Evolutionary conservation across 2,797 vertebrate species (phyloP).

Genomic region (Gymnocypris eckloni): DNA sequence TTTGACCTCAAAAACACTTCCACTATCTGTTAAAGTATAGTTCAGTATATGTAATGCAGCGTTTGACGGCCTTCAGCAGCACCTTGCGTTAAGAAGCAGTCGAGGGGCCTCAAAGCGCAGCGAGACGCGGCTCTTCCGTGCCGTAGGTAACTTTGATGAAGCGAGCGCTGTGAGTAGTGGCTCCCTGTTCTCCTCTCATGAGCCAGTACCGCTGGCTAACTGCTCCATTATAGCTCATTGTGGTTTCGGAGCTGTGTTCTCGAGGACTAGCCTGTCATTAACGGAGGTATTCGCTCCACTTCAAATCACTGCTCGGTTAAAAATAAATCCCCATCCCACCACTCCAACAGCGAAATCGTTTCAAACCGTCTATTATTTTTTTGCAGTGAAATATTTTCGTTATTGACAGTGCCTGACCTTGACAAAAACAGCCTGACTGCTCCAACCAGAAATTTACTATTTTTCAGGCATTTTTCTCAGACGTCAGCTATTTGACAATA

Average conservation of each 20-base stretch:
- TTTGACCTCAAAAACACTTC: slow-evolving; percentile 32
- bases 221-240: slow-evolving; percentile 56
- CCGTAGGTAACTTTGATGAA: slow-evolving; percentile 46
- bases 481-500: slow-evolving; percentile 41
- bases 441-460: slow-evolving; percentile 7
- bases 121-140: slow-evolving; percentile 30
- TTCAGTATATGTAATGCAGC: neutral
- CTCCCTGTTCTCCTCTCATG: slow-evolving; percentile 46
- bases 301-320: slow-evolving; percentile 57
- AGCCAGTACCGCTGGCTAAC: slow-evolving; percentile 38
- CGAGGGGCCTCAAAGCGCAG: slow-evolving; percentile 26
- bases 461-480: neutral
- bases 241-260: slow-evolving; percentile 48
- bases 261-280: slow-evolving; percentile 53
- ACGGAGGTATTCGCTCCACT: slow-evolving; percentile 55
- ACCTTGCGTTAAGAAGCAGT: slow-evolving; percentile 38
- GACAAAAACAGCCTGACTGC: slow-evolving; percentile 29
- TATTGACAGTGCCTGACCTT: slow-evolving; percentile 43
- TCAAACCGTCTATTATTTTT: slow-evolving; percentile 24
- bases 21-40: slow-evolving; percentile 19
- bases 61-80: slow-evolving; percentile 45
- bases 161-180: slow-evolving; percentile 48
- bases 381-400: slow-evolving; percentile 28
- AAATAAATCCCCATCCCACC: slow-evolving; percentile 49
- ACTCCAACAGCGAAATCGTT: slow-evolving; percentile 3